phyloP scores from a whole-genome alignment of 2,888 invertebrate genomes.

The Tachina fera region DNA sequence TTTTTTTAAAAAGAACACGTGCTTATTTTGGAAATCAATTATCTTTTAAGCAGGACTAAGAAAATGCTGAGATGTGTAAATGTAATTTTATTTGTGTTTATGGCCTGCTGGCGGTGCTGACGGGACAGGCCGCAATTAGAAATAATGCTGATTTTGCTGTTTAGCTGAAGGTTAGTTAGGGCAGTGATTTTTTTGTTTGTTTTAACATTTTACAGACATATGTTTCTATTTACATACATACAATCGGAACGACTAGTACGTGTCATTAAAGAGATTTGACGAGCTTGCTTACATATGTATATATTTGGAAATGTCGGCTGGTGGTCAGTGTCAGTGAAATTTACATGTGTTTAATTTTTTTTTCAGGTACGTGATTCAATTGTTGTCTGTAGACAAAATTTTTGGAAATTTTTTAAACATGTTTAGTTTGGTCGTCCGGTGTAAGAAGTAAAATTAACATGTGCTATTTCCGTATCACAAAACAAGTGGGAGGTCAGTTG shows the following conservation, averaged over 20 bases:
- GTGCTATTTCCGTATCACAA: constrained; percentile 20
- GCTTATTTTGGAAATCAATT: constrained; percentile 36
- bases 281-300: not conserved
- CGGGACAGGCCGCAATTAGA: constrained; percentile 42
- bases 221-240: constrained; percentile 3
- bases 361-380: constrained; percentile 19
- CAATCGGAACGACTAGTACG: constrained; percentile 23
- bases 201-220: constrained; percentile 10
- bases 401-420: constrained; percentile 26
- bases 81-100: constrained; percentile 40
- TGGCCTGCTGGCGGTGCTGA: constrained; percentile 1
- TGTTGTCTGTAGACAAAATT: constrained; percentile 10
- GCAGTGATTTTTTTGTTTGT: not conserved
- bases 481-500: constrained; percentile 13
- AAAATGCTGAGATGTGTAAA: constrained; percentile 10
- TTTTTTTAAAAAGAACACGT: constrained; percentile 40
- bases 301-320: constrained; percentile 32
- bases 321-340: constrained; percentile 38
- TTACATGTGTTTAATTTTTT: constrained; percentile 25
- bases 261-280: constrained; percentile 11
- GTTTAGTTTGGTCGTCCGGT: not conserved
- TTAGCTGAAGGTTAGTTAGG: constrained; percentile 12
- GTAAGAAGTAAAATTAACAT: constrained; percentile 17
- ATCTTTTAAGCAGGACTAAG: constrained; percentile 9
- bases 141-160: constrained; percentile 16